Evolutionary conservation across 2,113 vertebrate species (phyloP).

Genomic region (Hippocampus zosterae): DNA sequence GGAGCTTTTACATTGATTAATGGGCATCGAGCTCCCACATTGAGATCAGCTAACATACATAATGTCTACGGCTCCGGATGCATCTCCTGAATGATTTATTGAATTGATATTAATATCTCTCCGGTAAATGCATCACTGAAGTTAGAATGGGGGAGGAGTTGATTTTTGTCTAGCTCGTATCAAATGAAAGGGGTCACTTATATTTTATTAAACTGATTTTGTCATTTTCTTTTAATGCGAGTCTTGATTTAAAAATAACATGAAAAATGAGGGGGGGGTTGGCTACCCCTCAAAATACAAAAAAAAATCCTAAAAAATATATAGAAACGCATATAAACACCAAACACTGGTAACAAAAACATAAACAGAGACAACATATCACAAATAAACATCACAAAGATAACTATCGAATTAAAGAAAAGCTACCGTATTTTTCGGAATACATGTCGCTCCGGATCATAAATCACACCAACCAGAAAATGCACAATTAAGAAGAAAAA

Average conservation of each 20-base stretch:
- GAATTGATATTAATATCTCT: conserved; percentile 97
- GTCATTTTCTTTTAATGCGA: not conserved
- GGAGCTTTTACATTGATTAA: conserved; percentile 82
- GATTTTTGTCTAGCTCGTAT: conserved; percentile 81
- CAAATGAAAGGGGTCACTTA: conserved; percentile 59
- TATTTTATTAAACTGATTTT: not conserved
- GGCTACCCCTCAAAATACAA: not conserved
- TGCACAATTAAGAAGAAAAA: too few relatives aligned
- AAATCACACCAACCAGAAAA: too few relatives aligned
- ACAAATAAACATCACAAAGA: too few relatives aligned
- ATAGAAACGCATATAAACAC: too few relatives aligned
- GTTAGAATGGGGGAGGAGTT: conserved; percentile 82
- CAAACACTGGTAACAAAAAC: too few relatives aligned
- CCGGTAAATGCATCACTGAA: conserved; percentile 91
- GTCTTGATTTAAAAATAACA: not conserved
- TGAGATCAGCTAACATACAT: conserved; percentile 85
- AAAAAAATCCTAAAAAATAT: not conserved
- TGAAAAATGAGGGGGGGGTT: too few relatives aligned
- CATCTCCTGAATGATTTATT: conserved; percentile 93
- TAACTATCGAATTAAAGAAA: too few relatives aligned
- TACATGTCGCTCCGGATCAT: too few relatives aligned
- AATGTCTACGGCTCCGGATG: conserved; percentile 81
- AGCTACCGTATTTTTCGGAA: too few relatives aligned
- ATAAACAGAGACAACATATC: too few relatives aligned
- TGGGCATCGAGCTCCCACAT: conserved; percentile 74